A percentile compares a stretch with the other conserved stretches of the same genome.
These are phyloP conservation scores for Harpagoxenus sublaevis DNA, from an alignment of 2,888 invertebrate species.

Conservation along the genomic window DNA sequence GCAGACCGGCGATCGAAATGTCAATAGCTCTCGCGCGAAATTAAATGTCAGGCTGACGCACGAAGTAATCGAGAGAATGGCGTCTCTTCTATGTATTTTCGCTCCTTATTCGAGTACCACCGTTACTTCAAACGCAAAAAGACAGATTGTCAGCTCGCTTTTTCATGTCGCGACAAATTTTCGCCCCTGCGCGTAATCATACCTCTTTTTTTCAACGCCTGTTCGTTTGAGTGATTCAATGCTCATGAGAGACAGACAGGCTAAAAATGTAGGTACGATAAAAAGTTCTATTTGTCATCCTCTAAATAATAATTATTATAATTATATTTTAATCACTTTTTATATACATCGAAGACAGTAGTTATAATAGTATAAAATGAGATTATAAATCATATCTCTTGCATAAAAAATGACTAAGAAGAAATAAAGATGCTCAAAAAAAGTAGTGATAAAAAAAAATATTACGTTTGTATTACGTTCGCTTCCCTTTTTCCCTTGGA, in stretches of 20 bases:
- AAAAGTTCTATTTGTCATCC: not conserved
- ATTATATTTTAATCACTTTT: not conserved
- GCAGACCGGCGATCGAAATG: slow-evolving; percentile 73
- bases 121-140: slow-evolving; percentile 48
- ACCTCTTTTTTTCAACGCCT: slow-evolving; percentile 2
- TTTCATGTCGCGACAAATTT: slow-evolving; percentile 48
- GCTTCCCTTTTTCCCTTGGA: not conserved
- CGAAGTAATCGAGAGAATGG: slow-evolving; percentile 75
- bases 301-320: slow-evolving; percentile 2
- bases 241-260: not conserved
- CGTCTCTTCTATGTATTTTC: slow-evolving; percentile 64
- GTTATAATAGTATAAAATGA: not conserved
- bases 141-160: slow-evolving; percentile 48
- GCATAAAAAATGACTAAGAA: not conserved
- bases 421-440: not conserved
- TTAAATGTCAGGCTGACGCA: slow-evolving; percentile 77
- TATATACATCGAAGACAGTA: not conserved
- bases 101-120: slow-evolving; percentile 48
- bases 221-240: not conserved
- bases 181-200: slow-evolving; percentile 24
- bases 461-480: not conserved
- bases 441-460: not conserved
- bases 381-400: not conserved
- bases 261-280: not conserved
- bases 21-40: slow-evolving; percentile 76